Evolutionary conservation across 1,140 invertebrate species (phyloP), one percentile per base, ranked within the genome.

Genomic region (Dinoponera quadriceps): DNA sequence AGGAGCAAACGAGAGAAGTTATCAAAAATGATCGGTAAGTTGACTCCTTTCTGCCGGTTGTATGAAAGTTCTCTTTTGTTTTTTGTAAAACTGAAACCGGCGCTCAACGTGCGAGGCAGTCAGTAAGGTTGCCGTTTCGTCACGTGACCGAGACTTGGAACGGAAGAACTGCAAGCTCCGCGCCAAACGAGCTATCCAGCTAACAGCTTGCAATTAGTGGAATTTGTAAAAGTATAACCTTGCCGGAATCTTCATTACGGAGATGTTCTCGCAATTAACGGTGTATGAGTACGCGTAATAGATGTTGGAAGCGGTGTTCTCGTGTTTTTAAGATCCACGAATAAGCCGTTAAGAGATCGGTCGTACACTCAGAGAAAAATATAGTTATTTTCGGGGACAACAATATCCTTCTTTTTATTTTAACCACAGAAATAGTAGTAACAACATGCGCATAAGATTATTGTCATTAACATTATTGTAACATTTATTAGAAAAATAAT

Each of bases 21-120:
- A 66, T 77, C 5, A 25, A 68, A 66, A 66, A 20, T 48, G 20
- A 68, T 77, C 68, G 38, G 27, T 75, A 65, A 65, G 57, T 63
- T 77, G 44, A 77, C 11, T 22, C 20, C 14, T 22, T 9, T 44
- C 38, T 44, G 4, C 68, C 29, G 16, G 2, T 29, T 2, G 18
- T 38, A 1, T 1, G 65, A 2, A 33, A 2, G 7, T 44, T 44
- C 11, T 9, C 4, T 14, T 13, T 59, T 55, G 0, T 14, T 25
- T 68, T 68, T 54, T n/a, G 27, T 25, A 77, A 66, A 66, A 20
- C 14, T 11, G 16, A 29, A 49, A 25, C 18, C n/a, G 65, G 38
- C 29, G 65, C 29, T 78, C 55, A 78, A 78, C 49, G 22, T 14
- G 16, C 18, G 7, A 20, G 44, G 55, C 13, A 29, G 18, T 5